Evolutionary conservation across 2,113 vertebrate genomes (phyloP).

Genomic region (Coregonus clupeaformis): DNA sequence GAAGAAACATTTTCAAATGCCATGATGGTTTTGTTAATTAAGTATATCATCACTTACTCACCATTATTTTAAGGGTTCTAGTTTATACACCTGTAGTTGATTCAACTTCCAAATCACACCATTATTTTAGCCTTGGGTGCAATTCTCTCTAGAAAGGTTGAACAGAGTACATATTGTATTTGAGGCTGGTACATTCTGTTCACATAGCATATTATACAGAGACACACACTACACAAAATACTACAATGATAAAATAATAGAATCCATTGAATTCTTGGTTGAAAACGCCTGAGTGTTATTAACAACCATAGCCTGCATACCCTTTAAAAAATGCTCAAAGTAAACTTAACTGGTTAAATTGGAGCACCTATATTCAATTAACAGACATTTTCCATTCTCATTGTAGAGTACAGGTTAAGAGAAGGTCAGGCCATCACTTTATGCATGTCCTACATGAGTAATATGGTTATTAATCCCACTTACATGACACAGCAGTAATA

Average conservation of each 20-base stretch:
- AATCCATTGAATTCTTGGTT: neutral
- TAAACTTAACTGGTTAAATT: constrained; percentile 25
- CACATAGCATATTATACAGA: neutral
- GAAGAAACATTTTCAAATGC: constrained; percentile 16
- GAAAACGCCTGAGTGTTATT: neutral
- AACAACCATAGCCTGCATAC: constrained; percentile 37
- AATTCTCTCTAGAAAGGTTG: neutral
- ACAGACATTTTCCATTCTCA: constrained; percentile 42
- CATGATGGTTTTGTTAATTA: neutral
- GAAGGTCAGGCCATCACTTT: constrained; percentile 61
- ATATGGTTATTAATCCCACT: constrained; percentile 63
- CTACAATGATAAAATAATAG: neutral
- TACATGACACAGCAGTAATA: constrained; percentile 49
- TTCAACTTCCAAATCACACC: neutral
- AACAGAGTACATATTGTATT: neutral
- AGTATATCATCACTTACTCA: too few species aligned
- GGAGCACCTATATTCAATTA: constrained; percentile 59
- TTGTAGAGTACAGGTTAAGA: constrained; percentile 43
- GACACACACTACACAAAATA: neutral
- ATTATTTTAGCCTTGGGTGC: neutral
- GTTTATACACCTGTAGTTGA: neutral
- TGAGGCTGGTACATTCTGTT: neutral
- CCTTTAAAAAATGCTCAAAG: constrained; percentile 44
- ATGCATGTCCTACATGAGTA: constrained; percentile 60
- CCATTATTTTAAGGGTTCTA: neutral